Evolutionary conservation across 2,113 vertebrate genomes (phyloP).

Genomic region (Herpetotheres cachinnans): DNA sequence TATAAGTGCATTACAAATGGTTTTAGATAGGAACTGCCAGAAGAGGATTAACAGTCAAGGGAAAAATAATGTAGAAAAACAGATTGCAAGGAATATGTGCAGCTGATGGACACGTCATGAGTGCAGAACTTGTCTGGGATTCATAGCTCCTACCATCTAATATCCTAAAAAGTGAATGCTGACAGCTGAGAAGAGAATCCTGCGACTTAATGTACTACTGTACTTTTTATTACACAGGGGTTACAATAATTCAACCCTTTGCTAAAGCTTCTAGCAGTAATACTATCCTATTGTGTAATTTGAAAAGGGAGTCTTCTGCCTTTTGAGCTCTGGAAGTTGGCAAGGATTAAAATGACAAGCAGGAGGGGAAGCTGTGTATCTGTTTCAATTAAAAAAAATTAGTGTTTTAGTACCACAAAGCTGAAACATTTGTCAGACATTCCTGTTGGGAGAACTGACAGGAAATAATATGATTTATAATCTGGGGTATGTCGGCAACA

Average conservation of each 20-base stretch:
- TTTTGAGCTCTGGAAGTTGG: not conserved
- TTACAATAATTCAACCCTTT: not conserved
- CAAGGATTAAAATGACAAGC: not conserved
- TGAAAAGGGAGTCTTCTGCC: slow-evolving; percentile 1
- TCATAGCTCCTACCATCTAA: not conserved
- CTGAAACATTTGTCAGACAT: slow-evolving; percentile 12
- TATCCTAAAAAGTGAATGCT: not conserved
- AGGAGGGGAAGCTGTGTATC: not conserved
- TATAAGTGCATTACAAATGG: not conserved
- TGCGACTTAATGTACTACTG: not conserved
- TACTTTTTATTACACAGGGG: not conserved
- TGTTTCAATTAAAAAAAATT: not conserved
- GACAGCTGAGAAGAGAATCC: not conserved
- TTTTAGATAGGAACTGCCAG: not conserved
- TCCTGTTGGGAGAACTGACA: not conserved
- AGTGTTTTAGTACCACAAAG: not conserved
- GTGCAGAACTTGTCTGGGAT: not conserved
- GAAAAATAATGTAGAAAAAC: not conserved
- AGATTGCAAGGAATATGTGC: not conserved
- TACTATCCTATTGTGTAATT: not conserved
- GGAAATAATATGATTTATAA: not conserved
- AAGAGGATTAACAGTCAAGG: not conserved
- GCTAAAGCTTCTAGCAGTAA: not conserved
- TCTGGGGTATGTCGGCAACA: not conserved
- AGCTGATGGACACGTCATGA: not conserved